These are phyloP conservation scores for Iphiclides podalirius DNA, from an alignment of 2,888 invertebrate genomes.

Conservation along the genomic window DNA sequence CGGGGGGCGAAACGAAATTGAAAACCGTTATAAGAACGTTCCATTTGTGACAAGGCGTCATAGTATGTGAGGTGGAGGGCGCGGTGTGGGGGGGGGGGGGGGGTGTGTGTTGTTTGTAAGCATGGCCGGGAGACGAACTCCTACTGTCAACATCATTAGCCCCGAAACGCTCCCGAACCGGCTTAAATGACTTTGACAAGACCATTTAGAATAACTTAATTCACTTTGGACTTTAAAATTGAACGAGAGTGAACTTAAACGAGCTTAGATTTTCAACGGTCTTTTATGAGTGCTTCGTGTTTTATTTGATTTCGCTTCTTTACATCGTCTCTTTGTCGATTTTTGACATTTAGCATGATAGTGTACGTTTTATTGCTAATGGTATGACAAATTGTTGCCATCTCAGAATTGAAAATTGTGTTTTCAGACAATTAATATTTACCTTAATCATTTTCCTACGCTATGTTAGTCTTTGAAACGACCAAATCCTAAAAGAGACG, in stretches of 20 bases:
- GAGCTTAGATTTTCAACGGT: background rate
- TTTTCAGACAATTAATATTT: no score
- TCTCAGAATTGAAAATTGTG: no score
- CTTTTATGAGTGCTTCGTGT: background rate
- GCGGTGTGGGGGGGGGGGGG: no score
- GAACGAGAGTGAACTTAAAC: background rate
- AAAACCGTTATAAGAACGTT: background rate
- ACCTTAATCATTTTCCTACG: no score
- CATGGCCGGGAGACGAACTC: slow-evolving; percentile 34
- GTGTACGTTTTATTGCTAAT: no score
- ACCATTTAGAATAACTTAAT: slow-evolving; percentile 11
- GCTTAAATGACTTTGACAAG: slow-evolving; percentile 12
- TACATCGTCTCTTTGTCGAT: background rate
- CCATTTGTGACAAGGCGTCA: background rate
- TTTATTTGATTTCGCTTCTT: background rate
- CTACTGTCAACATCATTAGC: slow-evolving; percentile 77
- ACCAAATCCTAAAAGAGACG: no score
- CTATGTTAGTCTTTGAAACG: no score
- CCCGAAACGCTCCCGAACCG: slow-evolving; percentile 41
- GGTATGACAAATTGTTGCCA: no score
- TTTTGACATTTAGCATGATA: no score
- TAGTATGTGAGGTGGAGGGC: no score
- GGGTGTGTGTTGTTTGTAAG: no score
- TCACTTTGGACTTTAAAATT: slow-evolving; percentile 8
- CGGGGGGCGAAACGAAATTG: background rate